Evolutionary conservation across 1,140 invertebrate genomes (phyloP), one percentile per base, ranked within the genome.

Genomic region (Lepidurus packardi): DNA sequence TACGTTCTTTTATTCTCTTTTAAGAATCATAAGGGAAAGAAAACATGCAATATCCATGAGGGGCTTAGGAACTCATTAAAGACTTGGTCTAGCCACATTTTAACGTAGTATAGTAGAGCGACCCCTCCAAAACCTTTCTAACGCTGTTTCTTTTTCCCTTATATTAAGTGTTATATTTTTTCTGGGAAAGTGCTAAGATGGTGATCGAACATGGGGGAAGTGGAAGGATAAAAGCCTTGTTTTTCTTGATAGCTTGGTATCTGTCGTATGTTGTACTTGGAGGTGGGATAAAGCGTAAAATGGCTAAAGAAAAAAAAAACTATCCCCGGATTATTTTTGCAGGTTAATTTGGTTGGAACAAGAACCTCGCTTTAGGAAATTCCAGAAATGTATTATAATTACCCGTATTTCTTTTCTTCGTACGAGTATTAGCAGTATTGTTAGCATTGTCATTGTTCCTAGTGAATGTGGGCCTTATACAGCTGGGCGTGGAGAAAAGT

Each of bases 21-120:
- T 65, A 21, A 65, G 13, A 65, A 65, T 13, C 53, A 34, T 34
- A 34, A 34, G 34, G 34, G 34, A 11, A 9, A 65, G 53, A 65
- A 65, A 65, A 65, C 13, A 21, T 65, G 53, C 53, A 65, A 65
- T 65, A 65, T 65, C 16, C 53, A 65, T 65, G 53, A 65, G 21
- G 53, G 53, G 16, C 16, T 13, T 13, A 65, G 53, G 53, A 21
- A 65, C 53, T 65, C 53, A 65, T 65, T 65, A 65, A 9, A 65
- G 53, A 65, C 53, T 16, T 65, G 53, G n/a, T 65, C 53, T 16
- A n/a, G 53, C 16, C 53, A 65, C 53, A n/a, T 65, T 11, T 65
- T 65, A n/a, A 65, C 53, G 53, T 65, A n/a, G 7, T 21, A 16
- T 65, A 65, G 21, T 7, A 21, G 4, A 21, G 53, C 21, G 53